These are phyloP conservation scores for Hystrix brachyura DNA, from an alignment of 2,113 vertebrate genomes.

Conservation along the genomic window DNA sequence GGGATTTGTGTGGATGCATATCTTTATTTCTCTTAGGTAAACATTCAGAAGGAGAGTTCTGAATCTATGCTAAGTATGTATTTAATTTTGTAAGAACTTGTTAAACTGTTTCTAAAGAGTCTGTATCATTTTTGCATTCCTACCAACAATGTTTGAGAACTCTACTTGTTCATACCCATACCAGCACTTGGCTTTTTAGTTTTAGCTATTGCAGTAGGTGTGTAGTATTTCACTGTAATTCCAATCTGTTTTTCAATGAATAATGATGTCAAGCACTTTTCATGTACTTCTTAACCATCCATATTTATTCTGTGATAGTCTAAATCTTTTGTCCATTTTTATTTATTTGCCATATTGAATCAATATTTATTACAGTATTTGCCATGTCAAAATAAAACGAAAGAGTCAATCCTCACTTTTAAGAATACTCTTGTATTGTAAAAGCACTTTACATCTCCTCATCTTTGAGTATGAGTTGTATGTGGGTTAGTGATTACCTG, in stretches of 20 bases:
- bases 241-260: neutral
- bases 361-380: conserved; percentile 90
- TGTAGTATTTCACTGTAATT: neutral
- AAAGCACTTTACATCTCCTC: conserved; percentile 89
- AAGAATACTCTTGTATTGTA: conserved; percentile 88
- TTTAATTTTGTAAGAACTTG: neutral
- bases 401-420: conserved; percentile 85
- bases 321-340: neutral
- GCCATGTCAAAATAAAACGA: conserved; percentile 88
- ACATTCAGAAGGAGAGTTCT: neutral
- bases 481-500: conserved; percentile 84
- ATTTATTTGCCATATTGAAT: conserved; percentile 85
- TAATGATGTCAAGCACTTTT: neutral
- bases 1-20: no score
- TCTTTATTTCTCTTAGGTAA: neutral
- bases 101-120: neutral
- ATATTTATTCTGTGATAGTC: neutral
- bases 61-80: neutral
- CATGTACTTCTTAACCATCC: neutral
- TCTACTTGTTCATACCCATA: neutral
- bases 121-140: neutral
- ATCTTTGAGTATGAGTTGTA: conserved; percentile 82
- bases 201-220: neutral
- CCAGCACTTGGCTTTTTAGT: neutral
- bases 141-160: neutral